A percentile compares a stretch with the other conserved stretches of the same genome.
Conservation (phyloP, 2,888 invertebrate genomes). For the Acanthosepion esculentum region DNA sequence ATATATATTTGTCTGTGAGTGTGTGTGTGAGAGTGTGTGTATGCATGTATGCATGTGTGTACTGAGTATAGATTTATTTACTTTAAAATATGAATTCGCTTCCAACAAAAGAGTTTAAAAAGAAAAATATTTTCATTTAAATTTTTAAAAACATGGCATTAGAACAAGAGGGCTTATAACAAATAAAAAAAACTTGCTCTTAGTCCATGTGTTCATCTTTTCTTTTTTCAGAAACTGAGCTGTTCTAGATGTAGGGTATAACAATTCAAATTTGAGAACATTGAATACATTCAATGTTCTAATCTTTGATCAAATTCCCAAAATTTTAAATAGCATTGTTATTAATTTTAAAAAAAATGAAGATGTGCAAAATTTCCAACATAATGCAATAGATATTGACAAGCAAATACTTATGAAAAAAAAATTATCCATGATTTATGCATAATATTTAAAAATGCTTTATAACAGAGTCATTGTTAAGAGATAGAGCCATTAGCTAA, state of each 20-base stretch:
- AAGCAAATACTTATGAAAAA: background rate
- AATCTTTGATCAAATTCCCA: background rate
- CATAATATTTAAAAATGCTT: background rate
- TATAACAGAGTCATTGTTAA: background rate
- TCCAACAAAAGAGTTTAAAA: background rate
- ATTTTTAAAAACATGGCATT: background rate
- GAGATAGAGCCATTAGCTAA: no score
- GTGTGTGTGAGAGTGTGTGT: background rate
- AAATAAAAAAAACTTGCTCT: background rate
- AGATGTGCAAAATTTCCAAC: background rate
- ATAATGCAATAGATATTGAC: background rate
- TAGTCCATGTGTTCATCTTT: background rate
- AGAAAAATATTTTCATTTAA: background rate
- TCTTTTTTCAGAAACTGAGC: background rate
- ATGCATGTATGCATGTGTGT: background rate
- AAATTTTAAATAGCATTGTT: background rate
- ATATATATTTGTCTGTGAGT: no score
- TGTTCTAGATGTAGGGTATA: background rate
- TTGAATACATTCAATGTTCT: background rate
- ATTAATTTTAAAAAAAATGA: background rate
- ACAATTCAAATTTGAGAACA: background rate
- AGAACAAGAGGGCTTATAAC: background rate
- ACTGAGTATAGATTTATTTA: background rate
- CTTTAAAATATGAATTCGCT: constrained; percentile 33
- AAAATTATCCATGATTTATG: background rate